Evolutionary conservation across 2,888 invertebrate species (phyloP).

Genomic region (Philonicus albiceps): DNA sequence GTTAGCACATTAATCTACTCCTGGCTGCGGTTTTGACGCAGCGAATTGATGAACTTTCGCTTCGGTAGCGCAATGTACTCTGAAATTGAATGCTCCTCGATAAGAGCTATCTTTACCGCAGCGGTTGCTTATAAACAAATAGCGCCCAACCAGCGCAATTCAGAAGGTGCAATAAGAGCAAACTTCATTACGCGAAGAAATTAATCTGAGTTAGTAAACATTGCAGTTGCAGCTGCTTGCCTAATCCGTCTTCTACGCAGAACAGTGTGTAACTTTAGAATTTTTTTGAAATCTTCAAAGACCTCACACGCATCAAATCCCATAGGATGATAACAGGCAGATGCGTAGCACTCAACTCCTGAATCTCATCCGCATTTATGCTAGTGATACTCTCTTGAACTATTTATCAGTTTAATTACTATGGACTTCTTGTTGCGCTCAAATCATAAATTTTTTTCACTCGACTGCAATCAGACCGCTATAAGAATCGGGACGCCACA

Average conservation of each 20-base stretch:
- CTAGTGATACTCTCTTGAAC: slow-evolving; percentile 43
- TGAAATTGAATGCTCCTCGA: slow-evolving; percentile 21
- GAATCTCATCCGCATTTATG: not conserved
- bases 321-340: not conserved
- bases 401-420: slow-evolving; percentile 41
- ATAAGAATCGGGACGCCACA: not conserved
- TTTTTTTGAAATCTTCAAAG: not conserved
- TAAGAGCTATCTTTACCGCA: not conserved
- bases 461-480: not conserved
- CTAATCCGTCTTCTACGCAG: not conserved
- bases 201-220: not conserved
- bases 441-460: not conserved
- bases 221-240: not conserved
- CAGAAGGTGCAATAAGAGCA: not conserved
- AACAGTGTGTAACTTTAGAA: not conserved
- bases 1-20: slow-evolving; percentile 10
- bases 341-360: slow-evolving; percentile 14
- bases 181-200: not conserved
- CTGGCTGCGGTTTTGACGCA: not conserved
- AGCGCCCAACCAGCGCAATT: not conserved
- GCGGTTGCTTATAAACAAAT: slow-evolving; percentile 12
- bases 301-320: not conserved
- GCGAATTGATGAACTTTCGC: slow-evolving; percentile 30
- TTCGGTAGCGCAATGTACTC: slow-evolving; percentile 7
- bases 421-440: not conserved